Conservation (phyloP, 2,797 vertebrate genomes). For the Masticophis lateralis region DNA sequence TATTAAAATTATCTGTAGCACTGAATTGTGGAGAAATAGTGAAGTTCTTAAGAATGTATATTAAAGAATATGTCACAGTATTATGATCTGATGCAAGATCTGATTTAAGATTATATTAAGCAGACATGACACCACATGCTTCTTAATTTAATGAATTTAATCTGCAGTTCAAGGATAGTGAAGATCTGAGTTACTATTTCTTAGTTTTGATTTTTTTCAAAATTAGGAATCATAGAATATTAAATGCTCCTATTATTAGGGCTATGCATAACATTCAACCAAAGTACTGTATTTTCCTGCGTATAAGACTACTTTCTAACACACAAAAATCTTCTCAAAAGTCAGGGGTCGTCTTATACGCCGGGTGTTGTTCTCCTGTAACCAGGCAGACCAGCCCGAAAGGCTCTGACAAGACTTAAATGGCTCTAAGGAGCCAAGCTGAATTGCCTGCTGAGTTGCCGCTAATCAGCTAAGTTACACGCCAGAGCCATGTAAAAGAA, state of each 20-base stretch:
- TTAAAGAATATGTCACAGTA: background rate
- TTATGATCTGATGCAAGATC: background rate
- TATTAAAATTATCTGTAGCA: background rate
- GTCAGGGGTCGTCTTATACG: no score
- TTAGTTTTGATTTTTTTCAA: background rate
- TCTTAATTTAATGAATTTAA: background rate
- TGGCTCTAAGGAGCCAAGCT: no score
- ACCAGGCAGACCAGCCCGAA: no score
- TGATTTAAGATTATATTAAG: background rate
- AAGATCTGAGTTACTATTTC: background rate
- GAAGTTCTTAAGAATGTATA: background rate
- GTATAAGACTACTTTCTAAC: no score
- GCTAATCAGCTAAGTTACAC: no score
- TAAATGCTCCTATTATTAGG: background rate
- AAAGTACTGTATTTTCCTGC: background rate
- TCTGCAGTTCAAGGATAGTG: background rate
- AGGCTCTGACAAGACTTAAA: no score
- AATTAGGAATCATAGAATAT: background rate
- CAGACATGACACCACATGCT: background rate
- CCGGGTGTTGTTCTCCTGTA: no score
- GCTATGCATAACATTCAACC: background rate
- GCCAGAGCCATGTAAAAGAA: no score
- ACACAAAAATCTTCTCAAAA: no score
- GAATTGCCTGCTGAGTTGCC: no score
- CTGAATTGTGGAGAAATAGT: background rate